phyloP scores from a whole-genome alignment of 2,113 vertebrate species.

The Boulengeromyrus knoepffleri region DNA sequence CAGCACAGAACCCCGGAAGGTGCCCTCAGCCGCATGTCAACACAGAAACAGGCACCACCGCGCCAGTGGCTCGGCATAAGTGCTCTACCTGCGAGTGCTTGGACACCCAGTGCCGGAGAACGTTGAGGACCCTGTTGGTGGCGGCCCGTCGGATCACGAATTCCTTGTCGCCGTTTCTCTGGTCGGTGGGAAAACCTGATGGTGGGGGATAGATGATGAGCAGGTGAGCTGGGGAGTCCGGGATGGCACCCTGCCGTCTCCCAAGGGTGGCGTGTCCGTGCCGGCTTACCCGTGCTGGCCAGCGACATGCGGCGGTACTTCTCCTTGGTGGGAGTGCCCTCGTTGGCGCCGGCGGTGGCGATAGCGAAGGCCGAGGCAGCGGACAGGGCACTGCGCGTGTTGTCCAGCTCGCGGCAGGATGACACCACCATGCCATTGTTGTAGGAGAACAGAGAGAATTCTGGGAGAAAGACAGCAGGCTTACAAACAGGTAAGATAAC shows the following conservation, averaged over 20 bases:
- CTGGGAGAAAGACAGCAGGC: slow-evolving; percentile 44
- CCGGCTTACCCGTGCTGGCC: slow-evolving; percentile 71
- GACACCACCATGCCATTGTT: slow-evolving; percentile 89
- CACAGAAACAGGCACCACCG: not conserved
- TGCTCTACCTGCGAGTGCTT: slow-evolving; percentile 84
- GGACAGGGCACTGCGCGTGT: slow-evolving; percentile 77
- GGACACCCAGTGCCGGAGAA: slow-evolving; percentile 95
- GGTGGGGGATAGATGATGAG: not conserved
- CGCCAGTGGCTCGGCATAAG: too few species aligned
- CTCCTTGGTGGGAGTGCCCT: slow-evolving; percentile 89
- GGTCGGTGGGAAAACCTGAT: slow-evolving; percentile 86
- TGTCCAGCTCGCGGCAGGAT: slow-evolving; percentile 84
- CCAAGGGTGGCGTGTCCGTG: not conserved
- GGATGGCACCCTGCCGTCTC: not conserved
- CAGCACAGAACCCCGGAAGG: not conserved
- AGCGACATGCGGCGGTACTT: slow-evolving; percentile 93
- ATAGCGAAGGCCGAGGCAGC: slow-evolving; percentile 92
- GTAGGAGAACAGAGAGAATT: slow-evolving; percentile 88
- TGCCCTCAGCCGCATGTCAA: not conserved
- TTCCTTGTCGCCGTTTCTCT: slow-evolving; percentile 93
- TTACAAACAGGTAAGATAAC: not conserved
- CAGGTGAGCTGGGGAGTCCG: not conserved
- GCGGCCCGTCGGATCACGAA: slow-evolving; percentile 92
- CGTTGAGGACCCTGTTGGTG: slow-evolving; percentile 93
- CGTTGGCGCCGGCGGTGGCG: slow-evolving; percentile 89